These are phyloP conservation scores for Scalopus aquaticus DNA, from an alignment of 2,113 vertebrate genomes.

Conservation along the genomic window DNA sequence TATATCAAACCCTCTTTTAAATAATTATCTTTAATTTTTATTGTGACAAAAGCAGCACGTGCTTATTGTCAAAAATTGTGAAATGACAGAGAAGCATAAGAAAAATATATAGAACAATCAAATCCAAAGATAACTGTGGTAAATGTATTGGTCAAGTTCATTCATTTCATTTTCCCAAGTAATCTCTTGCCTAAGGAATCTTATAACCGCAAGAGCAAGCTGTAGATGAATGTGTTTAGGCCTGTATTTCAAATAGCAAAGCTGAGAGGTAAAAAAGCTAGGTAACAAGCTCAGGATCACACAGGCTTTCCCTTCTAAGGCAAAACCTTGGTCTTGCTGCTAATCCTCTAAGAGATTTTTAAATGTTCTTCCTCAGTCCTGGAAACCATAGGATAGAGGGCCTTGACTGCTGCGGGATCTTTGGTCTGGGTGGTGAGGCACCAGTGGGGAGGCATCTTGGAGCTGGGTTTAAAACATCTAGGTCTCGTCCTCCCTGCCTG, in stretches of 20 bases:
- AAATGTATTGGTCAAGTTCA: not conserved
- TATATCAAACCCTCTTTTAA: not conserved
- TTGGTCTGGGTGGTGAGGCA: not conserved
- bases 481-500: not conserved
- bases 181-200: not conserved
- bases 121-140: not conserved
- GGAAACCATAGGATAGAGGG: not conserved
- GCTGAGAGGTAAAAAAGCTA: not conserved
- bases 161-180: not conserved
- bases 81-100: not conserved
- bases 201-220: not conserved
- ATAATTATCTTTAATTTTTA: not conserved
- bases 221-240: not conserved
- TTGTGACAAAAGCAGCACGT: not conserved
- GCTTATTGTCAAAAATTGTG: not conserved
- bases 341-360: not conserved
- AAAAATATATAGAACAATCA: not conserved
- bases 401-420: not conserved
- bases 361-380: not conserved
- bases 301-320: not conserved
- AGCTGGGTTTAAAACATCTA: not conserved
- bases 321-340: not conserved
- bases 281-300: not conserved
- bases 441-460: fast-evolving
- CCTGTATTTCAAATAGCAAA: not conserved